Percentiles rank a stretch among this genome's conserved stretches.
These are phyloP conservation scores for Asbolus verrucosus DNA, from an alignment of 1,140 invertebrate species.

Conservation along the genomic window DNA sequence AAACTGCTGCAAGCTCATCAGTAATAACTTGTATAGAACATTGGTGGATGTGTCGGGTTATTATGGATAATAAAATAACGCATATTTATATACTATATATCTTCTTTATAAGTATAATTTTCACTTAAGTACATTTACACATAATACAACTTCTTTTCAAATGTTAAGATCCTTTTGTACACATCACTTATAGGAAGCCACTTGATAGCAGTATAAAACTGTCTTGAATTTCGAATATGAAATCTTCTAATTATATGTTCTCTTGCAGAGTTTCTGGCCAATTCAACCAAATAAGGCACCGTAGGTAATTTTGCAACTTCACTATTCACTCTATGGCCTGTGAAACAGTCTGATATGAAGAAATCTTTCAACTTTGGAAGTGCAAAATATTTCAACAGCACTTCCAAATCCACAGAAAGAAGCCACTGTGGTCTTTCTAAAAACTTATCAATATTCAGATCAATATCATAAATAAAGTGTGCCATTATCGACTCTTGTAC, in stretches of 20 bases:
- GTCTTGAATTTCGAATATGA: background rate
- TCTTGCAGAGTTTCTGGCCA: background rate
- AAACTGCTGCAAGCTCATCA: too few relatives aligned
- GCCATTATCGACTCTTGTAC: background rate
- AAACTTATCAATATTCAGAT: slow-evolving; percentile 4
- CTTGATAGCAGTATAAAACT: background rate
- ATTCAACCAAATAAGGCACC: slow-evolving; percentile 7
- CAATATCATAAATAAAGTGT: background rate
- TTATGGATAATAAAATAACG: too few relatives aligned
- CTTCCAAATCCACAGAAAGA: slow-evolving; percentile 2
- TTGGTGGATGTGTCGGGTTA: too few relatives aligned
- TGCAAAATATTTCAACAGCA: background rate
- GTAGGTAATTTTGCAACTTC: background rate
- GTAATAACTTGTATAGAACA: too few relatives aligned
- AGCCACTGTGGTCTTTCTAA: background rate
- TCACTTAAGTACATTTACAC: background rate
- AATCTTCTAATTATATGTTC: background rate
- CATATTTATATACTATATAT: too few relatives aligned
- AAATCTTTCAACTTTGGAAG: slow-evolving; percentile 5
- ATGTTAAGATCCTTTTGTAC: background rate
- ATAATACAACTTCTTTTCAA: slow-evolving; percentile 1
- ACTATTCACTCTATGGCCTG: background rate
- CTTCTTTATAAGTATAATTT: background rate
- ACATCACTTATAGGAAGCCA: background rate
- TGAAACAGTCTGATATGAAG: background rate